Percentiles rank a stretch among this genome's conserved stretches.
These are phyloP conservation scores for Leguminivora glycinivorella DNA, from an alignment of 1,140 invertebrate species.

Conservation along the genomic window DNA sequence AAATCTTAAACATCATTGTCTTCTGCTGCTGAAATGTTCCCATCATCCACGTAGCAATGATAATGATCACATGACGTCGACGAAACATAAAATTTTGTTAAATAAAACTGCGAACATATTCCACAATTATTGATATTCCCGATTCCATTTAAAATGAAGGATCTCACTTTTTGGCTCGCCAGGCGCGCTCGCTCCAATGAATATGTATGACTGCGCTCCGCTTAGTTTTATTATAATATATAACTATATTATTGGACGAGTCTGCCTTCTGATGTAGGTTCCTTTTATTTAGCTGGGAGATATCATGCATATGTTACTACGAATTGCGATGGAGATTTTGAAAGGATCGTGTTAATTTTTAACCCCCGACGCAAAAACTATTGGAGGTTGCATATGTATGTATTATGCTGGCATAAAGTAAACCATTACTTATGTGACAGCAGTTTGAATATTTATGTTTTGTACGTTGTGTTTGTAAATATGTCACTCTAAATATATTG, in stretches of 20 bases:
- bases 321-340: background rate
- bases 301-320: slow-evolving; percentile 4
- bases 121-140: background rate
- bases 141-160: slow-evolving; percentile 3
- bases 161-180: slow-evolving; percentile 22
- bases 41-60: too few species aligned
- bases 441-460: too few species aligned
- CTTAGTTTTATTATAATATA: slow-evolving; percentile 26
- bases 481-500: too few species aligned
- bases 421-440: too few species aligned
- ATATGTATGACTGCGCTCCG: slow-evolving; percentile 25
- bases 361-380: background rate
- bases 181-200: slow-evolving; percentile 14
- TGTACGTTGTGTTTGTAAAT: too few species aligned
- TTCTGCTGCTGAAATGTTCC: too few species aligned
- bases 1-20: too few species aligned
- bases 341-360: background rate
- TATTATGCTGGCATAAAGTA: too few species aligned
- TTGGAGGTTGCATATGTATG: too few species aligned
- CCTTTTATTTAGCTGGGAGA: background rate
- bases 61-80: too few species aligned
- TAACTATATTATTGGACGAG: slow-evolving; percentile 16
- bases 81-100: too few species aligned
- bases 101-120: background rate
- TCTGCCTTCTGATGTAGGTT: slow-evolving; percentile 12